phyloP scores from a whole-genome alignment of 2,888 invertebrate genomes.

The Tineola bisselliella region DNA sequence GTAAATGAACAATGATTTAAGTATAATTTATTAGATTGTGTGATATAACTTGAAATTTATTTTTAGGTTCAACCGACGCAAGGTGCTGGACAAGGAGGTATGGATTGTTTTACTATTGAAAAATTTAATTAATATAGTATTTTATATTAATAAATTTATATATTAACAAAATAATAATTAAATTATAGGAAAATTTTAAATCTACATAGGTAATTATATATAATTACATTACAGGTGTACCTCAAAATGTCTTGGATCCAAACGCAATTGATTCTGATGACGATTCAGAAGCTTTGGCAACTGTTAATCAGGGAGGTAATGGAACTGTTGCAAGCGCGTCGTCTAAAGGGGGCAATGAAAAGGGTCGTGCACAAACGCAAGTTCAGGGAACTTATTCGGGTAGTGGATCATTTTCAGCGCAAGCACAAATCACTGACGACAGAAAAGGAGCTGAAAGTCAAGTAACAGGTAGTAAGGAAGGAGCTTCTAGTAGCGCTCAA shows the following conservation, averaged over 20 bases:
- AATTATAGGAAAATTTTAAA: too few relatives aligned
- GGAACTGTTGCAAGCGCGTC: conserved; percentile 81
- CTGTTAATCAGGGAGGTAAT: conserved; percentile 62
- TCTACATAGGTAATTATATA: too few relatives aligned
- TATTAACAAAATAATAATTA: too few relatives aligned
- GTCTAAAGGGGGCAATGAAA: conserved; percentile 78
- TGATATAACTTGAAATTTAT: too few relatives aligned
- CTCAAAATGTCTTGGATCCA: conserved; percentile 50
- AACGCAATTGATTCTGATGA: conserved; percentile 59
- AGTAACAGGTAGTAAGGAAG: conserved; percentile 77
- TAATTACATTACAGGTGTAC: conserved; percentile 27
- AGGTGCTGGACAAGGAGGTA: neutral
- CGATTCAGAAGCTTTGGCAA: conserved; percentile 79
- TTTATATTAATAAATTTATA: neutral
- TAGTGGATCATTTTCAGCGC: conserved; percentile 82
- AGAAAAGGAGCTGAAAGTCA: conserved; percentile 76
- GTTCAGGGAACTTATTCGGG: conserved; percentile 83
- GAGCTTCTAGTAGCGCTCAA: conserved; percentile 79
- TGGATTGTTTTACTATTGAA: neutral
- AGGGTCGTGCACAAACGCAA: conserved; percentile 82
- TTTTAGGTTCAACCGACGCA: neutral
- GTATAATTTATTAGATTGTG: too few relatives aligned
- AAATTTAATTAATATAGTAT: neutral
- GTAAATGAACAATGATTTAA: too few relatives aligned
- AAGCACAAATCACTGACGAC: conserved; percentile 80